Percentiles rank a stretch among this genome's conserved stretches.
Conservation (phyloP, 2,113 vertebrate genomes). For the Hyla sarda region DNA sequence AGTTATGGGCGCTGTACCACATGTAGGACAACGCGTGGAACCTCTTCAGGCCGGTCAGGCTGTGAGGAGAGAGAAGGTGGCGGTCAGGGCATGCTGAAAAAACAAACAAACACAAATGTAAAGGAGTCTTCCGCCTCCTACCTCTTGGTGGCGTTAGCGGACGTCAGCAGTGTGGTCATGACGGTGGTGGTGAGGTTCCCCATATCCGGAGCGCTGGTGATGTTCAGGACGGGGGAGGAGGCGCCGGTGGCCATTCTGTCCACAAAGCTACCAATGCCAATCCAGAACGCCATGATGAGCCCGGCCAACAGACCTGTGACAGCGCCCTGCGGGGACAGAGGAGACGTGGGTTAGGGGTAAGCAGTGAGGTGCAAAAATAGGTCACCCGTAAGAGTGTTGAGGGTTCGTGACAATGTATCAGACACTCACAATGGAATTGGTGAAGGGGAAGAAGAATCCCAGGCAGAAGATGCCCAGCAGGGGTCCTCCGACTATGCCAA, state of each 20-base stretch:
- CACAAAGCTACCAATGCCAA: conserved; percentile 87
- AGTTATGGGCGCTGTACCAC: conserved; percentile 98
- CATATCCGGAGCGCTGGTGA: conserved; percentile 60
- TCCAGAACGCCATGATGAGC: conserved; percentile 93
- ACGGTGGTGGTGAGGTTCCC: conserved; percentile 72
- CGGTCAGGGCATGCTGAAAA: background rate
- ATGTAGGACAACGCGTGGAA: conserved; percentile 92
- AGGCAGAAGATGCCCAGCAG: conserved; percentile 93
- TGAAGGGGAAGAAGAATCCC: conserved; percentile 95
- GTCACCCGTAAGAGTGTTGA: too few relatives aligned
- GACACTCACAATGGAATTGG: conserved; percentile 86
- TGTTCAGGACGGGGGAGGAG: background rate
- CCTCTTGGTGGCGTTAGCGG: conserved; percentile 67
- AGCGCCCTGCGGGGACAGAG: conserved; percentile 78
- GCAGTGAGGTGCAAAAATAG: too few relatives aligned
- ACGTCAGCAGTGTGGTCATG: conserved; percentile 68
- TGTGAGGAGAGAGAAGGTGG: conserved; percentile 62
- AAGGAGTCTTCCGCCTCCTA: too few relatives aligned
- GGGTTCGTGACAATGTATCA: too few relatives aligned
- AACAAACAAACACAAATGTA: too few relatives aligned
- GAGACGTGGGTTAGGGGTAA: too few relatives aligned
- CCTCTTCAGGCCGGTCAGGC: conserved; percentile 78
- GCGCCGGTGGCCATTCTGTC: background rate
- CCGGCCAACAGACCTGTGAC: conserved; percentile 80
- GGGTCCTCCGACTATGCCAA: conserved; percentile 94